Base-by-base conservation (phyloP, 2,797 vertebrate species). In the Hippoglossus hippoglossus region DNA sequence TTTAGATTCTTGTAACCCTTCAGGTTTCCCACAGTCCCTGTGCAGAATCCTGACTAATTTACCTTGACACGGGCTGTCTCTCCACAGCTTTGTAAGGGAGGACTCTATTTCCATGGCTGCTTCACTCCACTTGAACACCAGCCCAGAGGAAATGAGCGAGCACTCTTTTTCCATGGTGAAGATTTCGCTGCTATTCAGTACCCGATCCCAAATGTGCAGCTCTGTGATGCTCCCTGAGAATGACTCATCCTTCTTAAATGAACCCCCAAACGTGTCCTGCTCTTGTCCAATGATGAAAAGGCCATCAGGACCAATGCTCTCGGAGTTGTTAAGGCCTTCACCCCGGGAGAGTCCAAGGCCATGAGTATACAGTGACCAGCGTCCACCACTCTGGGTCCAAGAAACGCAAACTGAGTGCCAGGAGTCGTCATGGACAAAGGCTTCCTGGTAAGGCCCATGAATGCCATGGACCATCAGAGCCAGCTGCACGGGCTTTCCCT, bases 201-300 rank as follows among this genome's bases (percentile, higher is more conserved):
- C 90, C 36, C 90, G 86, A 77, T 95, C 85, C 94, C 94, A 95
- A 84, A 95, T 88, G 90, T 94, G 85, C 50, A 95, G 87, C 66
- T 95, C 90, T 4, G 94, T 94, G 80, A 94, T 87, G 70, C 87
- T 94, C 44, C 94, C 94, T 24, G 87, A 94, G 82, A 94, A 94
- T 39, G 94, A 93, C 67, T 93, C 83, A 36, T 89, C 64, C 26
- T 71, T 84, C 63, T 82, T 89, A 71, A 93, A 94, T 26, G 85
- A 86, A 51, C 86, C 81, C 51, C 89, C 89, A 44, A 89, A 89
- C 21, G 79, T 81, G 56, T 92, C 89, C 83, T 92, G 92, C 59
- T 90, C 88, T 81, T 94, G 93, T 54, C 94, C 94, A 0, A 95
- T 91, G 54, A 94, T 85, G 59, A 95, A 95, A 67, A 75, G 22